These are phyloP conservation scores for Sardina pilchardus DNA, from an alignment of 2,113 vertebrate genomes.

Conservation along the genomic window DNA sequence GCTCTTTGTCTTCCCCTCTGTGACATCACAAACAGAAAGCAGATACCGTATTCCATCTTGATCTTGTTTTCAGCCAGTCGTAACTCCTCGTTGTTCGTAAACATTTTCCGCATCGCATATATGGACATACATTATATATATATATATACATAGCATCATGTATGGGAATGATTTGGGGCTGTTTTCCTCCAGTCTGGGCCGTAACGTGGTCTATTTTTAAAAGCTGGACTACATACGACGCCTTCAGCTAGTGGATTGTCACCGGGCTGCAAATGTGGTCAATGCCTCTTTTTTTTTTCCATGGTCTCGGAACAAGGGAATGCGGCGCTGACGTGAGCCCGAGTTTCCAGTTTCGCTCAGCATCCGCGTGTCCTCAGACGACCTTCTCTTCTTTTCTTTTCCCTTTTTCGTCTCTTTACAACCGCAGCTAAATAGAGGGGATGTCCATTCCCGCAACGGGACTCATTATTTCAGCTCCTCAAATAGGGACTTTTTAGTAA, in stretches of 20 bases:
- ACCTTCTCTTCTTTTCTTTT: constrained; percentile 45
- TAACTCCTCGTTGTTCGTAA: constrained; percentile 73
- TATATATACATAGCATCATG: neutral
- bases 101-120: neutral
- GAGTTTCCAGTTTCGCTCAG: constrained; percentile 60
- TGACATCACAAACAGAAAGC: constrained; percentile 61
- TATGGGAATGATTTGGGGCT: neutral
- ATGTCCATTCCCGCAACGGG: neutral
- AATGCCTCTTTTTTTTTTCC: constrained; percentile 65
- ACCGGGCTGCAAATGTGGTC: constrained; percentile 56
- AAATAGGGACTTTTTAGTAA: constrained; percentile 16
- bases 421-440: constrained; percentile 29
- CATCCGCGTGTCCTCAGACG: constrained; percentile 61
- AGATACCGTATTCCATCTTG: constrained; percentile 68
- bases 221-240: constrained; percentile 40
- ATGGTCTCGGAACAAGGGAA: constrained; percentile 54
- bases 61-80: constrained; percentile 73
- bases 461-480: neutral
- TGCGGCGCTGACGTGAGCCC: constrained; percentile 55
- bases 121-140: neutral
- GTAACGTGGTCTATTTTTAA: constrained; percentile 56
- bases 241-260: constrained; percentile 36
- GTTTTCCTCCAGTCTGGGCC: neutral
- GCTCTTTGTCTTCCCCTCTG: neutral
- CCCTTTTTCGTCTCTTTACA: neutral